Conservation (phyloP, 2,888 invertebrate genomes). For the Drosophila neutralis region DNA sequence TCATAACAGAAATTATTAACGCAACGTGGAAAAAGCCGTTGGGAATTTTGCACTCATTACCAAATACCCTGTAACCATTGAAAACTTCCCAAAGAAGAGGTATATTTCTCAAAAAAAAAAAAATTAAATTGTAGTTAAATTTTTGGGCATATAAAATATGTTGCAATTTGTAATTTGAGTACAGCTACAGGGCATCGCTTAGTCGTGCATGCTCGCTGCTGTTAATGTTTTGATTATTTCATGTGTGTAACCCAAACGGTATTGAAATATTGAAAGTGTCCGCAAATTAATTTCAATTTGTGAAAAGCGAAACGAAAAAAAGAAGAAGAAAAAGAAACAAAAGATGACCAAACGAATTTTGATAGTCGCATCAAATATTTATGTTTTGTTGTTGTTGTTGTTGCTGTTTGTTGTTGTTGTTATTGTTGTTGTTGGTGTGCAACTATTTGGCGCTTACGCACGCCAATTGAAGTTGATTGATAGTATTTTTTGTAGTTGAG, state of each 20-base stretch:
- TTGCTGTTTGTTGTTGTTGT: conserved; percentile 31
- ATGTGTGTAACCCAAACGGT: conserved; percentile 31
- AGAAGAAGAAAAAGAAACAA: conserved; percentile 7
- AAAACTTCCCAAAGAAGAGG: background rate
- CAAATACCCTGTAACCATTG: conserved; percentile 25
- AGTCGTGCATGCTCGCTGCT: background rate
- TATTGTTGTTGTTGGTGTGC: conserved; percentile 35
- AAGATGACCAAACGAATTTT: conserved; percentile 44
- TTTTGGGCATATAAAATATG: too few relatives aligned
- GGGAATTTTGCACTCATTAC: conserved; percentile 58
- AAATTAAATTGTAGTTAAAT: background rate
- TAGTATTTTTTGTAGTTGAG: conserved; percentile 27
- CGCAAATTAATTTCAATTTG: conserved; percentile 81
- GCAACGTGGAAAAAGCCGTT: conserved; percentile 62
- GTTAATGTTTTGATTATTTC: conserved; percentile 1
- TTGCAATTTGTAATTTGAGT: background rate
- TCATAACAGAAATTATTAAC: conserved; percentile 79
- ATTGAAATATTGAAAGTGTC: conserved; percentile 77
- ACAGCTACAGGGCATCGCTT: conserved; percentile 1
- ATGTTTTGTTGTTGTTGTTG: conserved; percentile 40
- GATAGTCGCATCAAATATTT: conserved; percentile 56
- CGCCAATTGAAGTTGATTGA: conserved; percentile 77
- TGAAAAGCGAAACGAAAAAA: conserved; percentile 11
- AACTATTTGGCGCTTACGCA: conserved; percentile 77
- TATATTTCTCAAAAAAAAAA: background rate